Evolutionary conservation across 2,888 invertebrate genomes (phyloP).

Genomic region (Spisula solida): DNA sequence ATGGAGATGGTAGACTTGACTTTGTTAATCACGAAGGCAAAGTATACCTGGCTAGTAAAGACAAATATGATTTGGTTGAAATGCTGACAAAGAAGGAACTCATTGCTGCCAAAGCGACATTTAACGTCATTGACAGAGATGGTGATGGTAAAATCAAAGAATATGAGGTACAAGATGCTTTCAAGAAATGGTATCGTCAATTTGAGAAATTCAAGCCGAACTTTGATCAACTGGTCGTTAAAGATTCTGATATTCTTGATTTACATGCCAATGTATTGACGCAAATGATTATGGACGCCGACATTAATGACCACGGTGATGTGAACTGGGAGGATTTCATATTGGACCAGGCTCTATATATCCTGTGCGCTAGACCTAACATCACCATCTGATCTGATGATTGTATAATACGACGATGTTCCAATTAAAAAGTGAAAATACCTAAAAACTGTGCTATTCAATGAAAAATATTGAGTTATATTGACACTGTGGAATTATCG

Average conservation of each 20-base stretch:
- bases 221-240: background rate
- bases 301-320: slow-evolving; percentile 44
- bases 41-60: slow-evolving; percentile 65
- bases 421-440: too few relatives aligned
- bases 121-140: slow-evolving; percentile 62
- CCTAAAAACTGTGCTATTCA: too few relatives aligned
- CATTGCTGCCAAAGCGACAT: slow-evolving; percentile 63
- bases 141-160: slow-evolving; percentile 66
- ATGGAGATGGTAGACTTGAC: slow-evolving; percentile 74
- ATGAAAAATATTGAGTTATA: too few relatives aligned
- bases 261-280: slow-evolving; percentile 32
- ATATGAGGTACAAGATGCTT: slow-evolving; percentile 56
- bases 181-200: slow-evolving; percentile 62
- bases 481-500: too few relatives aligned
- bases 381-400: slow-evolving; percentile 17
- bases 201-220: slow-evolving; percentile 51
- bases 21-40: slow-evolving; percentile 78
- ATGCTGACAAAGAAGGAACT: slow-evolving; percentile 70
- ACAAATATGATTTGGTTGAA: slow-evolving; percentile 62
- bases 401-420: too few relatives aligned
- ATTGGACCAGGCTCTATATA: slow-evolving; percentile 68
- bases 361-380: slow-evolving; percentile 65
- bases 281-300: slow-evolving; percentile 60
- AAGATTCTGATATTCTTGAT: slow-evolving; percentile 55
- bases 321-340: slow-evolving; percentile 68